These are phyloP conservation scores for Cephus runcator DNA, from an alignment of 2,888 invertebrate genomes.

Conservation along the genomic window DNA sequence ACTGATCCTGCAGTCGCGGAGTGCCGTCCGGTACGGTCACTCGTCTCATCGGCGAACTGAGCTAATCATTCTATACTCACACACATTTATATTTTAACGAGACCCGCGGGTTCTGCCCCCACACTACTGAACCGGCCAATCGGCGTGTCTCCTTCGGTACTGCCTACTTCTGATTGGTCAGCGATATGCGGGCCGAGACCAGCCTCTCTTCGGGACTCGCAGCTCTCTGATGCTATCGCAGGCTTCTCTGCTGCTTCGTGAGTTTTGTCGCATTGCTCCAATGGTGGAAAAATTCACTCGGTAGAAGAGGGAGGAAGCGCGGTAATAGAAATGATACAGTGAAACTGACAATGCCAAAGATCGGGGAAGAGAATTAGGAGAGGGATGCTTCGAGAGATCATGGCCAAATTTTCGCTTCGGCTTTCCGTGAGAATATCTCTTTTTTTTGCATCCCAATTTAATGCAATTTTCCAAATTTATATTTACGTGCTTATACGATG, in stretches of 20 bases:
- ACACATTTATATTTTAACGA: constrained; percentile 63
- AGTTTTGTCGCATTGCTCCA: background rate
- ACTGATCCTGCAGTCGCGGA: constrained; percentile 36
- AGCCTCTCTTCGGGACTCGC: constrained; percentile 26
- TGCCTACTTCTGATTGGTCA: constrained; percentile 25
- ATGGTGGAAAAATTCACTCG: background rate
- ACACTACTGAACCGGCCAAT: constrained; percentile 52
- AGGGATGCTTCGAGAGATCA: background rate
- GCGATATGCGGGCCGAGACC: constrained; percentile 50
- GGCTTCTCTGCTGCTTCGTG: background rate
- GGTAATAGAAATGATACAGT: background rate
- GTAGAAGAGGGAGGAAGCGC: background rate
- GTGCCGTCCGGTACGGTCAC: constrained; percentile 29
- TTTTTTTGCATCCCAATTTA: background rate
- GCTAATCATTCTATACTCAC: constrained; percentile 60
- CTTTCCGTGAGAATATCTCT: background rate
- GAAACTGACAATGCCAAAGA: background rate
- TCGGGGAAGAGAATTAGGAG: background rate
- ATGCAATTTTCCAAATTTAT: background rate
- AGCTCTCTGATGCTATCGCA: background rate
- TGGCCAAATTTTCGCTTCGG: background rate
- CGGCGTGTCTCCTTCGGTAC: constrained; percentile 29
- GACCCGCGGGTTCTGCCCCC: constrained; percentile 51
- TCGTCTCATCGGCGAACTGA: constrained; percentile 54
- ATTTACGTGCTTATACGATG: background rate